A percentile compares a stretch with the other conserved stretches of the same genome.
These are phyloP conservation scores for Rallus limicola DNA, from an alignment of 2,113 vertebrate species.

Conservation along the genomic window DNA sequence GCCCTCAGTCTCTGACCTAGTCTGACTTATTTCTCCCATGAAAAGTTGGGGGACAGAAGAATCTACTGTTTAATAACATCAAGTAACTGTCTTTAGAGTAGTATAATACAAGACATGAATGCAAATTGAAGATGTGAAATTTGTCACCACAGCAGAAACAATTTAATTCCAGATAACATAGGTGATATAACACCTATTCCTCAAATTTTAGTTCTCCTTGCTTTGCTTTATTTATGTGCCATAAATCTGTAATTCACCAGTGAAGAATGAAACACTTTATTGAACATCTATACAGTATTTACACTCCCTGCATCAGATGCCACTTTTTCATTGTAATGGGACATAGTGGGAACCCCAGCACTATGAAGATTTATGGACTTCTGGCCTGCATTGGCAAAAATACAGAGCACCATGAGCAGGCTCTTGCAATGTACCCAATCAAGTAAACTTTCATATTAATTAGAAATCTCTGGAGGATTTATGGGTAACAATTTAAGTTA, in stretches of 20 bases:
- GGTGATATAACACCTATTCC: neutral
- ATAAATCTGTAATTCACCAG: conserved; percentile 45
- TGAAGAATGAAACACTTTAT: conserved; percentile 42
- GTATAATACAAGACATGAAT: neutral
- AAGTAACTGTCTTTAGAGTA: neutral
- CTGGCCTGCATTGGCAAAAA: neutral
- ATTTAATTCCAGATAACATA: neutral
- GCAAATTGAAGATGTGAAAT: neutral
- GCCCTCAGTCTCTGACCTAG: neutral
- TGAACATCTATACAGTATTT: conserved; percentile 21
- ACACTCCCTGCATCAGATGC: conserved; percentile 13
- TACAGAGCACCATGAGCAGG: neutral
- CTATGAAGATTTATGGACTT: conserved; percentile 6
- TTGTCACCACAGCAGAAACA: neutral
- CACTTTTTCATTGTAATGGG: conserved; percentile 38
- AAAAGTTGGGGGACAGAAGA: neutral
- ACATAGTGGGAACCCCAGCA: neutral
- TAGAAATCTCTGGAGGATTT: neutral
- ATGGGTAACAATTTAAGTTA: neutral
- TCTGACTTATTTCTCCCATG: neutral
- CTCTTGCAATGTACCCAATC: neutral
- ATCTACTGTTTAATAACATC: neutral
- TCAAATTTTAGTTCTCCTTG: conserved; percentile 34
- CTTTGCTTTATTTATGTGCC: conserved; percentile 48
- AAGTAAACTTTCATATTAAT: conserved; percentile 25